These are phyloP conservation scores for Atta texana DNA, from an alignment of 1,140 invertebrate species.

Conservation along the genomic window DNA sequence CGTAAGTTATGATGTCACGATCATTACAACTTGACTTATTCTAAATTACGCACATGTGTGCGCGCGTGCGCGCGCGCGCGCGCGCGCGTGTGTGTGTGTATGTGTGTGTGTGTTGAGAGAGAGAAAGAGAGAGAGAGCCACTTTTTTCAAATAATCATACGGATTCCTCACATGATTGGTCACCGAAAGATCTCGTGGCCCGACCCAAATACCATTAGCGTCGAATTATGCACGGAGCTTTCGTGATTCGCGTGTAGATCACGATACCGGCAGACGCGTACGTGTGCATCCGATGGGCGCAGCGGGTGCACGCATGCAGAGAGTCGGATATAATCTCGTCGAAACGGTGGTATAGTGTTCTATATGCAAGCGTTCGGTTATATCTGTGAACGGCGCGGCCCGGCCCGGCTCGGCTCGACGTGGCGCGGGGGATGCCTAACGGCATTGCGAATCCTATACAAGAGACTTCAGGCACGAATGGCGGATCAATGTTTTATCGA, in stretches of 20 bases:
- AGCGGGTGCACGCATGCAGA: constrained; percentile 67
- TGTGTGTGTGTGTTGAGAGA: background rate
- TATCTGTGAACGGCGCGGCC: constrained; percentile 56
- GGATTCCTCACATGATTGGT: background rate
- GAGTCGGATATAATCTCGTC: constrained; percentile 73
- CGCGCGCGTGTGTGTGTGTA: too few relatives aligned
- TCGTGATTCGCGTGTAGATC: constrained; percentile 73
- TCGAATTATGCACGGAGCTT: constrained; percentile 66
- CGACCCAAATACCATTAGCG: constrained; percentile 74
- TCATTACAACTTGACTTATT: background rate
- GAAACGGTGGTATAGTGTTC: constrained; percentile 70
- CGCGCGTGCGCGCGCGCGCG: too few relatives aligned
- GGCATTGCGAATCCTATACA: constrained; percentile 79
- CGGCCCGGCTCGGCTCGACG: constrained; percentile 17
- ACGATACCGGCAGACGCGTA: constrained; percentile 68
- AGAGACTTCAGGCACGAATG: constrained; percentile 79
- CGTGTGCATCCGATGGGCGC: constrained; percentile 39
- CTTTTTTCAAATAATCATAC: constrained; percentile 13
- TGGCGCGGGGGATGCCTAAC: constrained; percentile 62
- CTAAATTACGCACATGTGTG: background rate
- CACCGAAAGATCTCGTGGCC: constrained; percentile 32
- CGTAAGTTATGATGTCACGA: background rate
- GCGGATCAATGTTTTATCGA: constrained; percentile 83
- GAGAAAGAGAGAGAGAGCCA: background rate
- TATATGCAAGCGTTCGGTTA: constrained; percentile 67